Conservation (phyloP, 2,113 vertebrate genomes). For the Hippoglossus stenolepis region DNA sequence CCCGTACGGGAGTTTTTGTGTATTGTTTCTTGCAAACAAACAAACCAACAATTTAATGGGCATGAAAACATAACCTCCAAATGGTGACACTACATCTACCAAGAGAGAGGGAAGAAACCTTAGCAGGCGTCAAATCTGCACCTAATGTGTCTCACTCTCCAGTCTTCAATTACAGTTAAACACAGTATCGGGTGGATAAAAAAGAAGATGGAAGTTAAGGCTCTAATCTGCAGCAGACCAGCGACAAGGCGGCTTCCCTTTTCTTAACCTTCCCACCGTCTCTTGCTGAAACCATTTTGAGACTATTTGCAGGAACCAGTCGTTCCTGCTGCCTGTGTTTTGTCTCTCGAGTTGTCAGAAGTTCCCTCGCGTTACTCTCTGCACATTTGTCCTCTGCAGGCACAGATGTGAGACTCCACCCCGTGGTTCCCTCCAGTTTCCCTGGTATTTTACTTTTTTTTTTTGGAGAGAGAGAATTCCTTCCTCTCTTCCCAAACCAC, state of each 20-base stretch:
- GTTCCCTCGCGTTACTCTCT: background rate
- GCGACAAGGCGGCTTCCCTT: background rate
- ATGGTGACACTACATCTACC: too few species aligned
- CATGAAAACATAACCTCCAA: too few species aligned
- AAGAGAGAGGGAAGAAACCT: background rate
- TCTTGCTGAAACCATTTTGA: slow-evolving; percentile 3
- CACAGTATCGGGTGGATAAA: background rate
- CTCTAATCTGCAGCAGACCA: background rate
- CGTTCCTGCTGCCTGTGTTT: slow-evolving; percentile 10
- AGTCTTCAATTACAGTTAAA: background rate
- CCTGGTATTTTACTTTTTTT: too few species aligned
- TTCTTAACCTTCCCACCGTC: background rate
- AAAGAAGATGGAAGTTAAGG: background rate
- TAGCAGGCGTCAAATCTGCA: background rate
- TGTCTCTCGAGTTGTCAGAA: background rate
- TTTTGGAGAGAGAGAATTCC: slow-evolving; percentile 27
- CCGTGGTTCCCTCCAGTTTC: too few species aligned
- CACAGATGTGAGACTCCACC: background rate
- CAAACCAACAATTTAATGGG: too few species aligned
- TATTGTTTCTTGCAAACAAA: too few species aligned
- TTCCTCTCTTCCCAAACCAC: slow-evolving; percentile 35
- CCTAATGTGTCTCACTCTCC: background rate
- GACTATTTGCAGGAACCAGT: background rate
- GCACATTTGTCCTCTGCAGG: slow-evolving; percentile 16
- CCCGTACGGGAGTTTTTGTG: too few species aligned